Base-by-base conservation (phyloP, 2,113 vertebrate genomes). In the Cricetomys ansorgei region DNA sequence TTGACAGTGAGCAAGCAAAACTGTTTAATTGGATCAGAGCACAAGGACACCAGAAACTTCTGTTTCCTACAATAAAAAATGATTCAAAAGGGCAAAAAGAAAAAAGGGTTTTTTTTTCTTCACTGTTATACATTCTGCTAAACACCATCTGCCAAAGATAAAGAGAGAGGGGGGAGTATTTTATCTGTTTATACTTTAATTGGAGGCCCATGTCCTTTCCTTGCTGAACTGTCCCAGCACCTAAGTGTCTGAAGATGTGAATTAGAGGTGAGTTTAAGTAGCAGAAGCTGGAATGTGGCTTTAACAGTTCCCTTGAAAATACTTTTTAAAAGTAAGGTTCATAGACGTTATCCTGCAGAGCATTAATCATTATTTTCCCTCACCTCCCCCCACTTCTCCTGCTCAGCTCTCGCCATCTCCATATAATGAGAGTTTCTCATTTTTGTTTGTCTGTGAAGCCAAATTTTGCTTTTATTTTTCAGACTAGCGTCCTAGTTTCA, bases 1-100 rank as follows among this genome's bases (percentile, higher is more conserved):
- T 96, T 89, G 88, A 87, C 17, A 76, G 79, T 95, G 95, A 97
- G 88, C 97, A 91, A 94, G 88, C 92, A 96, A 72, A 91, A 69
- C 7, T 95, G 62, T 96, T 95, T 77, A 95, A 97, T 86, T 95
- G 88, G 94, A 88, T 96, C 94, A 92, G 69, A 90, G 50, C 65
- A 34, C 43, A 75, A 50, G n/a, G 87, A 72, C 16, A 34, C 79
- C 57, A 89, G 86, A 94, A 94, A 91, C 10, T 86, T 96, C 45
- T 59, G 55, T 83, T 97, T 97, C 70, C 81, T 75, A 64, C 37
- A 67, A 65, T 43, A 70, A 97, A 89, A 76, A 64, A 37, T 37
- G 45, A 94, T 79, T 88, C 65, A 94, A 88, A 87, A 69, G 29
- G 50, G 10, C 37, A 94, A 95, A 95, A 94, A 77, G 34, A 89